Evolutionary conservation across 1,140 invertebrate species (phyloP).

Genomic region (Bilobella aurantiaca): DNA sequence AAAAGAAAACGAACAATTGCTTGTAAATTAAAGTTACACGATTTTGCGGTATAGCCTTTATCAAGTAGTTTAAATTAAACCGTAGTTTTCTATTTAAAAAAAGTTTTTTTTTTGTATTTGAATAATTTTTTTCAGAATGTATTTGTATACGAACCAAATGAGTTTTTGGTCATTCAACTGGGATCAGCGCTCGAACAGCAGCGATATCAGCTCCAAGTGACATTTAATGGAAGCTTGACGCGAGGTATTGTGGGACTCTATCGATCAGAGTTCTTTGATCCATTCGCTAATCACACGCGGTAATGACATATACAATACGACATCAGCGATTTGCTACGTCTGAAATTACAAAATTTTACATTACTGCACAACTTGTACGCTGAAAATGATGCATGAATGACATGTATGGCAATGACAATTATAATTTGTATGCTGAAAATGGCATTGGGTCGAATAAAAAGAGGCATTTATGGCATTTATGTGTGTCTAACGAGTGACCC

Average conservation of each 20-base stretch:
- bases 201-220: conserved; percentile 51
- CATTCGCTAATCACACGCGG: conserved; percentile 39
- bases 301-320: background rate
- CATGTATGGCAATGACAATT: too few species aligned
- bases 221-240: conserved; percentile 56
- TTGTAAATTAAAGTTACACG: too few species aligned
- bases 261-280: conserved; percentile 57
- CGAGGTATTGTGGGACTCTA: conserved; percentile 66
- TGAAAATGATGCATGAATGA: too few species aligned
- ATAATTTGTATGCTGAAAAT: too few species aligned
- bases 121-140: conserved; percentile 34
- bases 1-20: background rate
- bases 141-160: conserved; percentile 48
- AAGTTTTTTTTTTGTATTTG: background rate
- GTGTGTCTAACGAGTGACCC: too few species aligned
- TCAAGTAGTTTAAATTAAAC: too few species aligned
- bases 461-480: conserved; percentile 8
- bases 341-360: too few species aligned
- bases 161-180: conserved; percentile 56
- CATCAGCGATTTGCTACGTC: too few species aligned
- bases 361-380: too few species aligned
- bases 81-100: too few species aligned
- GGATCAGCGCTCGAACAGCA: conserved; percentile 46
- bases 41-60: too few species aligned
- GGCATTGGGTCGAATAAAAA: background rate